Conservation (phyloP, 2,888 invertebrate genomes). For the Agonopterix arenella region DNA sequence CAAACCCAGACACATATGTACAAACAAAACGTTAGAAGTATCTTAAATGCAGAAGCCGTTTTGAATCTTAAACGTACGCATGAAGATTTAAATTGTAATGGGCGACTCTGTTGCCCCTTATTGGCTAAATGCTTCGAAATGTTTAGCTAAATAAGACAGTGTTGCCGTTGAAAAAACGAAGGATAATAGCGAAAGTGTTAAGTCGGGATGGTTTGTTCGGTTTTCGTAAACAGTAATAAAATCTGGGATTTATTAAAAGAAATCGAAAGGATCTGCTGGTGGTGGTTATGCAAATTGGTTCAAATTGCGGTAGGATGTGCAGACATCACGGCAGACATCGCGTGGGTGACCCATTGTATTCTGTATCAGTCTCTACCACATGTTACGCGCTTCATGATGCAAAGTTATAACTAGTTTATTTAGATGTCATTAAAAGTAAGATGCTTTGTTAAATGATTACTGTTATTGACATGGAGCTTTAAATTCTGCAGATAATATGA, state of each 20-base stretch:
- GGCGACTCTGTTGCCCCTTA: slow-evolving; percentile 10
- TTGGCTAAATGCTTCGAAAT: slow-evolving; percentile 17
- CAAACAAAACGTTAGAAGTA: slow-evolving; percentile 25
- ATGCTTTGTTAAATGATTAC: too few species aligned
- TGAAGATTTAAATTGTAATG: slow-evolving; percentile 21
- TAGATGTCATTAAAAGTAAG: too few species aligned
- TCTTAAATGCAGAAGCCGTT: slow-evolving; percentile 17
- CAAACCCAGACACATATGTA: slow-evolving; percentile 25
- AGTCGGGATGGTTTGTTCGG: slow-evolving; percentile 48
- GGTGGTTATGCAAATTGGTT: slow-evolving; percentile 59
- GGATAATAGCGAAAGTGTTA: slow-evolving; percentile 70
- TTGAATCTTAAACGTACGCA: slow-evolving; percentile 25
- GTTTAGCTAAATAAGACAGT: slow-evolving; percentile 49
- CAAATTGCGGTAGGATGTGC: slow-evolving; percentile 54
- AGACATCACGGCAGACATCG: slow-evolving; percentile 52
- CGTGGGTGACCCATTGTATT: slow-evolving; percentile 70
- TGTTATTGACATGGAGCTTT: too few species aligned
- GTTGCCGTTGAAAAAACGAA: slow-evolving; percentile 51
- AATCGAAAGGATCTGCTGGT: slow-evolving; percentile 24
- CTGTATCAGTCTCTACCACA: slow-evolving; percentile 42
- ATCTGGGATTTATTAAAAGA: slow-evolving; percentile 37
- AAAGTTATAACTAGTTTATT: slow-evolving; percentile 43
- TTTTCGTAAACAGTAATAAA: slow-evolving; percentile 40
- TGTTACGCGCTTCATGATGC: slow-evolving; percentile 47
- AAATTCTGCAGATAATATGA: too few species aligned